These are phyloP conservation scores for Drosophila paucipuncta DNA, from an alignment of 2,888 invertebrate genomes.

Conservation along the genomic window DNA sequence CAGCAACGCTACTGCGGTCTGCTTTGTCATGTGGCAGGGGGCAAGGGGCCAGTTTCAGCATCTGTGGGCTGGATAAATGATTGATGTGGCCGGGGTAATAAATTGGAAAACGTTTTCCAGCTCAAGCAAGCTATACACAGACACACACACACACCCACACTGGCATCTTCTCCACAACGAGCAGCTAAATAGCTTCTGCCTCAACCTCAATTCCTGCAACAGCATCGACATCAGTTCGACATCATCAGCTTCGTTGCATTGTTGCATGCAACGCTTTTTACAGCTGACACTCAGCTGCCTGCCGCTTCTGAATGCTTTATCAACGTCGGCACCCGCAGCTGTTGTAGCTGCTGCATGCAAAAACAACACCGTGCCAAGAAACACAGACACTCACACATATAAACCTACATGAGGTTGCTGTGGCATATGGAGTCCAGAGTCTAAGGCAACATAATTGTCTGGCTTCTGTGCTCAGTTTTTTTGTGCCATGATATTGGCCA, in stretches of 20 bases:
- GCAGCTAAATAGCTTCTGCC: constrained; percentile 30
- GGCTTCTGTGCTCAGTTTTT: constrained; percentile 52
- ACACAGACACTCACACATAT: background rate
- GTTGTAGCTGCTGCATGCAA: constrained; percentile 49
- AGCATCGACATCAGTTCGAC: constrained; percentile 21
- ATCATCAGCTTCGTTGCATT: constrained; percentile 27
- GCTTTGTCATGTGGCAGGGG: constrained; percentile 1
- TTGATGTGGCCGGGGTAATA: constrained; percentile 80
- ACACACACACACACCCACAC: constrained; percentile 11
- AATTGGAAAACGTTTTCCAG: constrained; percentile 81
- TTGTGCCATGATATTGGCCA: constrained; percentile 45
- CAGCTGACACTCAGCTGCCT: constrained; percentile 22
- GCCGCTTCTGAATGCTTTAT: constrained; percentile 65
- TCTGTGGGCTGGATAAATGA: constrained; percentile 69
- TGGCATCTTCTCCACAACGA: constrained; percentile 34
- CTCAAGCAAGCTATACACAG: constrained; percentile 44
- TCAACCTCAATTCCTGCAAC: background rate
- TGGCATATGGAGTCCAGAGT: constrained; percentile 10
- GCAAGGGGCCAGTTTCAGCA: constrained; percentile 18
- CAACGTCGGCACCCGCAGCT: constrained; percentile 74
- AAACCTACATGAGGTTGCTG: constrained; percentile 30
- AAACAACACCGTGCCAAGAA: constrained; percentile 54
- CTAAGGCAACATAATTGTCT: constrained; percentile 54
- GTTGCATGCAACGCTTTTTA: constrained; percentile 48
- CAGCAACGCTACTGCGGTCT: constrained; percentile 31